phyloP scores from a whole-genome alignment of 2,888 invertebrate genomes.

The Gandaritis pyraliata region DNA sequence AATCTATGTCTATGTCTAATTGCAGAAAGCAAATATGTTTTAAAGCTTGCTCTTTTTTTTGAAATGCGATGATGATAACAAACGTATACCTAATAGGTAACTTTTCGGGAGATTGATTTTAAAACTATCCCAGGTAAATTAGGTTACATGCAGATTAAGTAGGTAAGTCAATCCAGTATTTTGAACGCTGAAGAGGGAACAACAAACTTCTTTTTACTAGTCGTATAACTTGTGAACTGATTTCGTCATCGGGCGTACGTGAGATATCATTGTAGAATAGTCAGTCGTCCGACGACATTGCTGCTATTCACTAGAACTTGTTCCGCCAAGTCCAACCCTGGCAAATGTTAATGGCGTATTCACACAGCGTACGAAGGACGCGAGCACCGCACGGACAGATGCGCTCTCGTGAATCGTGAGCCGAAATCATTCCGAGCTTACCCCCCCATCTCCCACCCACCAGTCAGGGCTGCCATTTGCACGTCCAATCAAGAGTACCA shows the following conservation, averaged over 20 bases:
- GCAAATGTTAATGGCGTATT: constrained; percentile 53
- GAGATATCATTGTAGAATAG: not conserved
- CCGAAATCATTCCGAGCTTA: constrained; percentile 51
- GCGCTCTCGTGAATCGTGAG: constrained; percentile 72
- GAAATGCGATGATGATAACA: not conserved
- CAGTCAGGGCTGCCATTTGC: constrained; percentile 32
- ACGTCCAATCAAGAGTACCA: constrained; percentile 24
- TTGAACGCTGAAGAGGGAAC: too few species aligned
- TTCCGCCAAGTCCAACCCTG: constrained; percentile 55
- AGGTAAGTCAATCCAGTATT: too few species aligned
- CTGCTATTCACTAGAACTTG: not conserved
- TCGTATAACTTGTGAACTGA: not conserved
- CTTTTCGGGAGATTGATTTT: too few species aligned
- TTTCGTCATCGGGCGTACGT: not conserved
- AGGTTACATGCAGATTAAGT: too few species aligned
- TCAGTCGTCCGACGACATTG: not conserved
- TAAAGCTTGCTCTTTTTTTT: too few species aligned
- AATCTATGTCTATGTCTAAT: too few species aligned
- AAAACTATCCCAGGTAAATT: too few species aligned
- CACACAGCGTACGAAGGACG: constrained; percentile 71
- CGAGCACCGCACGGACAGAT: constrained; percentile 70
- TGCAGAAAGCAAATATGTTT: too few species aligned
- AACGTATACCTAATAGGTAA: too few species aligned
- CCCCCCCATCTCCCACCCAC: constrained; percentile 35
- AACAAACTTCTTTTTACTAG: too few species aligned